Evolutionary conservation across 2,797 vertebrate species (phyloP), one percentile per base, ranked within the genome.

Genomic region (Podargus strigoides): DNA sequence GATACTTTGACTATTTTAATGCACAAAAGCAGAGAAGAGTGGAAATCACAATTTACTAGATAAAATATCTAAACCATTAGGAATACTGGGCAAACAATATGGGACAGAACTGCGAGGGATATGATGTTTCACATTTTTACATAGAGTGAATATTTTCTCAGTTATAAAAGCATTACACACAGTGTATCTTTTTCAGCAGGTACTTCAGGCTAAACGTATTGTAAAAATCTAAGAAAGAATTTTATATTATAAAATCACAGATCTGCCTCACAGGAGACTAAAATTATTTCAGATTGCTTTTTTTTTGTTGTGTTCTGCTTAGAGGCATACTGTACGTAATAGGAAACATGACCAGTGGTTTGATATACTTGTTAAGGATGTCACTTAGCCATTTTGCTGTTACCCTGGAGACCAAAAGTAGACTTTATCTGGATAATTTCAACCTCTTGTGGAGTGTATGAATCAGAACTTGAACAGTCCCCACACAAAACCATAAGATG

Each of bases 401-500:
- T 97, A 82, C 97, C 94, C 69, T 93, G 95, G 96, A 97, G 95
- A 97, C 95, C 77, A 90, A 89, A 85, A 73, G 37, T 23, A 89
- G 77, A 87, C 70, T 87, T 85, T 77, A 85, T 76, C 56, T 82
- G 59, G 41, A 59, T 66, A 88, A 82, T 91, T 95, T 93, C 69
- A 88, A 78, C 14, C 27, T 77, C 68, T 75, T 60, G 30, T 36
- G 28, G 30, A 77, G 22, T 68, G 32, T 67, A 63, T 76, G 39
- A 89, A 80, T 66, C 46, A 85, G 75, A 93, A 84, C 30, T 84
- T 88, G 59, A 92, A 36, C 42, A 78, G 37, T 12, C 4, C 5
- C 10, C 34, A 28, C 26, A 36, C 50, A 94, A 79, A 96, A 90
- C 73, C 82, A 52, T 15, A 73, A 77, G 34, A 90, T 53, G 36